Conservation (phyloP, 1,140 invertebrate genomes). For the Schlechtendalia chinensis region DNA sequence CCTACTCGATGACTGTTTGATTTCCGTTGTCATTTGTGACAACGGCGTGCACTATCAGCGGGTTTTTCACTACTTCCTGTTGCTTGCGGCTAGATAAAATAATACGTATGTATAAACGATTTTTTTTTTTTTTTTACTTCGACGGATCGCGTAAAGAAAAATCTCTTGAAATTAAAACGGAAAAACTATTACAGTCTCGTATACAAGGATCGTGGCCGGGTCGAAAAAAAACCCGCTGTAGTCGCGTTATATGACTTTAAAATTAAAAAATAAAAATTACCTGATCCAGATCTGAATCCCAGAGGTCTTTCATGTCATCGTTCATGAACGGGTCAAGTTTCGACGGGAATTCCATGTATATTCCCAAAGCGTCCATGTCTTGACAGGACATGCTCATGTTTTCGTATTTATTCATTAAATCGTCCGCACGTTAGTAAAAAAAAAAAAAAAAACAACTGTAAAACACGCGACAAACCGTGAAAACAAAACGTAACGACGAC, state of each 20-base stretch:
- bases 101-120: background rate
- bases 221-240: background rate
- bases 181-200: too few relatives aligned
- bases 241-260: background rate
- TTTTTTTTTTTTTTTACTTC: too few relatives aligned
- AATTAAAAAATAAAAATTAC: constrained; percentile 5
- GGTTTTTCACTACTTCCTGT: constrained; percentile 19
- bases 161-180: too few relatives aligned
- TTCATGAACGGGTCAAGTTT: constrained; percentile 45
- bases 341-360: constrained; percentile 39
- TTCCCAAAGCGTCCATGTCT: constrained; percentile 33
- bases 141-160: too few relatives aligned
- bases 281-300: constrained; percentile 51
- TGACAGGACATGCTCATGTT: constrained; percentile 37
- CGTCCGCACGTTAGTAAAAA: background rate
- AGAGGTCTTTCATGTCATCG: constrained; percentile 50
- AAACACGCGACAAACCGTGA: background rate
- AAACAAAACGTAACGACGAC: background rate
- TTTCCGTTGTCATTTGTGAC: background rate
- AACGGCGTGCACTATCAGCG: background rate
- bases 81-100: background rate
- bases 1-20: background rate
- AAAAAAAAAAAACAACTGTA: background rate
- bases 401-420: background rate
- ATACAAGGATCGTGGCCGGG: background rate